Evolutionary conservation across 53 echinoderm and acorn worm species (phyloP), one percentile per base, ranked within the genome.

Genomic region (Patiria pectinifera): DNA sequence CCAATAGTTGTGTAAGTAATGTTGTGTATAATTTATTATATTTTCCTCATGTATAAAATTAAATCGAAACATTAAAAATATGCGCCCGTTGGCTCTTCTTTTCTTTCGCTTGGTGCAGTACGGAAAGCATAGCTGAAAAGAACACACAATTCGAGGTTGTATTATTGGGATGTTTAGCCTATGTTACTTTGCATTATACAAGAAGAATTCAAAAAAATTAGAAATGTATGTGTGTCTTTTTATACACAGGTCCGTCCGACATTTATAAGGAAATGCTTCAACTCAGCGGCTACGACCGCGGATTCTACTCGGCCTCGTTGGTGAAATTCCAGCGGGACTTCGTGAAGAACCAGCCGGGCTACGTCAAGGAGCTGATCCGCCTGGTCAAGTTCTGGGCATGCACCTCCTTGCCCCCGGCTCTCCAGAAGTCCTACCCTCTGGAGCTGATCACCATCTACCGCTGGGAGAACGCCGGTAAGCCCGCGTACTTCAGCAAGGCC

Each of bases 371-470:
- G 22, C 85, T 93, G 0, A 85, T 93, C 62, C 78, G 93, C 43
- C 78, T 93, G 45, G 91, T 93, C 3, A 93, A 93, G 63, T 93
- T 78, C 80, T 93, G 93, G 93, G 84, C 75, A 2, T 59, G 66
- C 76, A 48, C 43, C 44, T 45, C 4, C 19, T 82, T 75, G 7
- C 74, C 71, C 21, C 63, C 0, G 44, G 3, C 16, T 1, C 76
- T 75, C 69, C 91, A 77, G 62, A 91, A 62, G 3, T 93, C 91
- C 13, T 93, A 85, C 70, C 83, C 84, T 19, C 15, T 93, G 66
- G 93, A 93, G 70, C 85, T 93, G 83, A 91, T 91, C 78, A 93
- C 93, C 85, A 91, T 93, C 24, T 62, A 91, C 58, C 62, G 58
- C 5, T 93, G 93, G 89, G 79, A 93, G 91, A 24, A 62, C 21